A percentile compares a stretch with the other conserved stretches of the same genome.
These are phyloP conservation scores for Schizopygopsis malacanthus DNA, from an alignment of 2,797 vertebrate species.

Conservation along the genomic window DNA sequence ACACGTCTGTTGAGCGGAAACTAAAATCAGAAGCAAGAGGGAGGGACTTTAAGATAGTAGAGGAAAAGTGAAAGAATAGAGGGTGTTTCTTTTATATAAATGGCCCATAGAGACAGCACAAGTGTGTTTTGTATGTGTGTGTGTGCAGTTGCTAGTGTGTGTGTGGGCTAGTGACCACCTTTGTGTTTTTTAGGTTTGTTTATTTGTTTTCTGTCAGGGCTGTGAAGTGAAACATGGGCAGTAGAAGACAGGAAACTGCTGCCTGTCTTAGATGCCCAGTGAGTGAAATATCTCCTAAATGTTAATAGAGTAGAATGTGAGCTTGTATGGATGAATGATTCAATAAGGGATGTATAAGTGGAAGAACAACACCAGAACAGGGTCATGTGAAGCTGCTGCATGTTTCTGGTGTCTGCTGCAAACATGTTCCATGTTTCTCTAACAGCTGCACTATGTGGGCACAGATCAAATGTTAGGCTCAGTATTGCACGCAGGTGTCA, in stretches of 20 bases:
- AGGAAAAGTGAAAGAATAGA: slow-evolving; percentile 44
- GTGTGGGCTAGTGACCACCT: slow-evolving; percentile 50
- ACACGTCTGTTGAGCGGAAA: neutral
- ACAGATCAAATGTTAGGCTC: slow-evolving; percentile 15
- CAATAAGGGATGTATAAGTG: neutral
- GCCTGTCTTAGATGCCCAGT: neutral
- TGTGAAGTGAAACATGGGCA: slow-evolving; percentile 2
- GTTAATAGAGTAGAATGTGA: neutral
- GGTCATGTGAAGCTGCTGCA: neutral
- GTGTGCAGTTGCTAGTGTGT: slow-evolving; percentile 30
- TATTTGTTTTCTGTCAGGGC: slow-evolving; percentile 52
- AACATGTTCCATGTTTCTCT: slow-evolving; percentile 19
- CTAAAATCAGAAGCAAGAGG: slow-evolving; percentile 10
- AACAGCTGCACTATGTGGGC: slow-evolving; percentile 42
- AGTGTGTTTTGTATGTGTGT: slow-evolving; percentile 30
- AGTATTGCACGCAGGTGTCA: slow-evolving; percentile 45
- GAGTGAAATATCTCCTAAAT: neutral
- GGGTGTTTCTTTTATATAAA: slow-evolving; percentile 38
- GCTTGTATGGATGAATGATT: neutral
- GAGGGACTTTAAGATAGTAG: slow-evolving; percentile 11
- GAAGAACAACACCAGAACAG: neutral
- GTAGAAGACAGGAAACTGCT: neutral
- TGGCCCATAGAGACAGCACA: slow-evolving; percentile 27
- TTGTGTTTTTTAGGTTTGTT: slow-evolving; percentile 53
- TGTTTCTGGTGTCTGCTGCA: slow-evolving; percentile 17